These are phyloP conservation scores for Ornithorhynchus anatinus DNA, from an alignment of 2,113 vertebrate species.

Conservation along the genomic window DNA sequence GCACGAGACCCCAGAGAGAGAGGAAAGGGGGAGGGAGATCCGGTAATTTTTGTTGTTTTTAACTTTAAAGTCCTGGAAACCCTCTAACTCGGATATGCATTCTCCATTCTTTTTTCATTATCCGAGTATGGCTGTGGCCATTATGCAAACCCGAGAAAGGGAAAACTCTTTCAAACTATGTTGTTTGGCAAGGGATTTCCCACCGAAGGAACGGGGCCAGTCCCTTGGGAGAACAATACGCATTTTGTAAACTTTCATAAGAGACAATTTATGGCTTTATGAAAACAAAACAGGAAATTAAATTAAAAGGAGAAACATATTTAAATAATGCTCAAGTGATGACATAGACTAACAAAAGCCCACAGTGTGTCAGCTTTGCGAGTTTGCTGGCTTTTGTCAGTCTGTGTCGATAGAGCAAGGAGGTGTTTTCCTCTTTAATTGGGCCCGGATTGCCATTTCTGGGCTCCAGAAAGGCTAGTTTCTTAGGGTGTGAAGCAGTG, in stretches of 20 bases:
- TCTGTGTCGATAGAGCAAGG: background rate
- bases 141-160: slow-evolving; percentile 57
- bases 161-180: slow-evolving; percentile 23
- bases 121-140: slow-evolving; percentile 36
- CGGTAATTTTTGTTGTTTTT: slow-evolving; percentile 43
- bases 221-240: slow-evolving; percentile 51
- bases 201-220: background rate
- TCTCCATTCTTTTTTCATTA: slow-evolving; percentile 62
- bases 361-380: background rate
- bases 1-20: too few relatives aligned
- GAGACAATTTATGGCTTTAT: slow-evolving; percentile 49
- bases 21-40: too few relatives aligned
- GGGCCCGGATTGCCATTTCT: background rate
- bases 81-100: slow-evolving; percentile 44
- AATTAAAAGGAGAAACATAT: slow-evolving; percentile 59
- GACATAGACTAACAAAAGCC: slow-evolving; percentile 31
- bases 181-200: slow-evolving; percentile 41
- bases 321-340: slow-evolving; percentile 47
- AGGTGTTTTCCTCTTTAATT: background rate
- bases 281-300: slow-evolving; percentile 69
- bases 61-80: slow-evolving; percentile 32
- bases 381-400: slow-evolving; percentile 13
- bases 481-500: background rate
- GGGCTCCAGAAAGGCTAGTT: background rate
- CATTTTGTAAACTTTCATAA: slow-evolving; percentile 57